Percentiles rank a stretch among this genome's conserved stretches.
Evolutionary conservation across 2,797 vertebrate genomes (phyloP).

Genomic region (Schizopygopsis pylzovi): DNA sequence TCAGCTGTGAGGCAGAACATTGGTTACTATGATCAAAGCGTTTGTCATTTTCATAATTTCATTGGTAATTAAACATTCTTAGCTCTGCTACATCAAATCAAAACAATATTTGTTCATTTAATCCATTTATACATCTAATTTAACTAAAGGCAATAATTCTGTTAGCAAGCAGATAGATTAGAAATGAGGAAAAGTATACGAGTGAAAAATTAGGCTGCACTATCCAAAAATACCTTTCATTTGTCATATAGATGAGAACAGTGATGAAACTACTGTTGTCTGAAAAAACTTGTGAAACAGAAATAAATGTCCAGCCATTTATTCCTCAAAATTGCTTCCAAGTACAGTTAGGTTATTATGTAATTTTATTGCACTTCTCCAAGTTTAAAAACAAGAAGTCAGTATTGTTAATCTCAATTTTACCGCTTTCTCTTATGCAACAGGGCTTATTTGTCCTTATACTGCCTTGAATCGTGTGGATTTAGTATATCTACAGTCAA

Average conservation of each 20-base stretch:
- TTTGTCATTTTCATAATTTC: conserved; percentile 14
- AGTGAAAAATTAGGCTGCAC: not conserved
- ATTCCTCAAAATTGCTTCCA: conserved; percentile 9
- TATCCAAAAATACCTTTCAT: not conserved
- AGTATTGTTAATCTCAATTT: conserved; percentile 15
- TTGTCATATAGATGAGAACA: not conserved
- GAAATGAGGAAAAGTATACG: not conserved
- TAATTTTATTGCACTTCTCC: conserved; percentile 7
- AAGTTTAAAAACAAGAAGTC: conserved; percentile 15
- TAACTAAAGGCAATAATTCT: not conserved
- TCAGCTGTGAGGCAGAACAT: conserved; percentile 78
- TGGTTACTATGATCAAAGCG: conserved; percentile 40
- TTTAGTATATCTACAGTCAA: conserved; percentile 10
- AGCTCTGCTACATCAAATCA: not conserved
- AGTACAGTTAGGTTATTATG: conserved; percentile 28
- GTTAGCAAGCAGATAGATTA: not conserved
- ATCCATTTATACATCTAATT: not conserved
- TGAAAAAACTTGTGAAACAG: not conserved
- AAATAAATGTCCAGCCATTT: conserved; percentile 15
- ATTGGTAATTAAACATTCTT: conserved; percentile 15
- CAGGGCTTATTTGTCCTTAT: not conserved
- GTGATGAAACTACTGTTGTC: not conserved
- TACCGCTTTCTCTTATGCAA: not conserved
- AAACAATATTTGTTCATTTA: not conserved
- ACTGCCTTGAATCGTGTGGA: not conserved